These are phyloP conservation scores for Eutrigla gurnardus DNA, from an alignment of 2,797 vertebrate genomes.

Conservation along the genomic window DNA sequence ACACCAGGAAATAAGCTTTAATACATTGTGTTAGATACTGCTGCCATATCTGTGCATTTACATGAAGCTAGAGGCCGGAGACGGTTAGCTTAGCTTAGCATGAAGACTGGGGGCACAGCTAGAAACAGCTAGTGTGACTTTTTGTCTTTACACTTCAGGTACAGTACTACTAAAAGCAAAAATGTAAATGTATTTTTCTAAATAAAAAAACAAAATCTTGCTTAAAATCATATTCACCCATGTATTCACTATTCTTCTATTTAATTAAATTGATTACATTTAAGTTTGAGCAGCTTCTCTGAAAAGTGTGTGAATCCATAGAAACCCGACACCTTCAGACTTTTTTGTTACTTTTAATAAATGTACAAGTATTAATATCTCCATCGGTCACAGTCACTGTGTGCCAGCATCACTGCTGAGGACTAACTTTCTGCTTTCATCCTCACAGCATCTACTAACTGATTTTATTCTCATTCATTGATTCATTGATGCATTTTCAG, in stretches of 20 bases:
- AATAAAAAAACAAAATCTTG: neutral
- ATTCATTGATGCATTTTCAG: neutral
- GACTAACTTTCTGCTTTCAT: conserved; percentile 45
- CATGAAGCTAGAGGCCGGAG: neutral
- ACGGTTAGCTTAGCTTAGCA: neutral
- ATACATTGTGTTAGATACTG: neutral
- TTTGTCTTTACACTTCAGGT: neutral
- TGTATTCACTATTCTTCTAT: too few relatives aligned
- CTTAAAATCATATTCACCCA: too few relatives aligned
- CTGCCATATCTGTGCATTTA: neutral
- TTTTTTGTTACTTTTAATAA: neutral
- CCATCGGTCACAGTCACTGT: neutral
- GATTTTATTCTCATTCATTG: neutral
- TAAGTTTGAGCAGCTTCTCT: neutral
- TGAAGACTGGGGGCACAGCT: neutral
- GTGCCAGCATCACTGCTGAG: conserved; percentile 21
- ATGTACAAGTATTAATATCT: neutral
- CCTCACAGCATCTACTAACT: conserved; percentile 44
- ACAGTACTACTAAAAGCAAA: neutral
- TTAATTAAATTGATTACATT: too few relatives aligned
- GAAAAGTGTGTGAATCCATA: too few relatives aligned
- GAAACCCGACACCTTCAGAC: too few relatives aligned
- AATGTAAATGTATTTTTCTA: neutral
- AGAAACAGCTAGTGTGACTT: neutral
- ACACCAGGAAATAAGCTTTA: neutral